phyloP scores from a whole-genome alignment of 2,888 invertebrate genomes.

The Drosophila yooni region DNA sequence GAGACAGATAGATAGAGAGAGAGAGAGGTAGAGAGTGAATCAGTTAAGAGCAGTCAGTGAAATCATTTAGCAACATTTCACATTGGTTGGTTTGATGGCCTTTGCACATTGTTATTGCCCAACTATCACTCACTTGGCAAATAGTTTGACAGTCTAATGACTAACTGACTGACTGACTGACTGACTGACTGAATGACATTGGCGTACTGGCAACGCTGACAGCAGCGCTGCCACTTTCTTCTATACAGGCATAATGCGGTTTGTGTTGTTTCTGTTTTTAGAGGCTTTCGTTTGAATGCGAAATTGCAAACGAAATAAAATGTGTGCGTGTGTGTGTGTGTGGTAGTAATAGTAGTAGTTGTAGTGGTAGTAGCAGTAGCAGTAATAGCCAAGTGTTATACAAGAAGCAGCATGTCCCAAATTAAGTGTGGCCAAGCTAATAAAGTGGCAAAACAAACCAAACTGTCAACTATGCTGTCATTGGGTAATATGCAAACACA shows the following conservation, averaged over 20 bases:
- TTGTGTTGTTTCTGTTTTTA: conserved; percentile 1
- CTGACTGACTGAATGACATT: conserved; percentile 20
- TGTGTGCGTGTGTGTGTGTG: not conserved
- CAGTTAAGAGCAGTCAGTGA: conserved; percentile 24
- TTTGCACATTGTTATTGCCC: conserved; percentile 20
- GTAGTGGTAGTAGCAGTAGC: not conserved
- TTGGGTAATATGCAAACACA: conserved; percentile 46
- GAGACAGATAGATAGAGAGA: not conserved
- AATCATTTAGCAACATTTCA: conserved; percentile 48
- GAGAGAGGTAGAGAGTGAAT: not conserved
- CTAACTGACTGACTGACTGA: conserved; percentile 22
- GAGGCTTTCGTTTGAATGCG: conserved; percentile 50
- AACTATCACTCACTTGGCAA: conserved; percentile 6
- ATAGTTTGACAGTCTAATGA: conserved; percentile 16
- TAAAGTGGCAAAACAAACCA: conserved; percentile 12
- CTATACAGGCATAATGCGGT: conserved; percentile 3
- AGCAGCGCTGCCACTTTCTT: conserved; percentile 45
- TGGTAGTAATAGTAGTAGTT: not conserved
- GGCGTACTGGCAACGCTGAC: conserved; percentile 14
- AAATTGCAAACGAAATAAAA: conserved; percentile 29
- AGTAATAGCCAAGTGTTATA: conserved; percentile 29
- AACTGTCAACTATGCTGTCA: conserved; percentile 1
- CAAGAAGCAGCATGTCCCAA: conserved; percentile 54
- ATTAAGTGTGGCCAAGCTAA: conserved; percentile 42
- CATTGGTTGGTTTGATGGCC: conserved; percentile 19